Base-by-base conservation (phyloP, 1,140 invertebrate species). In the Caenorhabditis briggsae region DNA sequence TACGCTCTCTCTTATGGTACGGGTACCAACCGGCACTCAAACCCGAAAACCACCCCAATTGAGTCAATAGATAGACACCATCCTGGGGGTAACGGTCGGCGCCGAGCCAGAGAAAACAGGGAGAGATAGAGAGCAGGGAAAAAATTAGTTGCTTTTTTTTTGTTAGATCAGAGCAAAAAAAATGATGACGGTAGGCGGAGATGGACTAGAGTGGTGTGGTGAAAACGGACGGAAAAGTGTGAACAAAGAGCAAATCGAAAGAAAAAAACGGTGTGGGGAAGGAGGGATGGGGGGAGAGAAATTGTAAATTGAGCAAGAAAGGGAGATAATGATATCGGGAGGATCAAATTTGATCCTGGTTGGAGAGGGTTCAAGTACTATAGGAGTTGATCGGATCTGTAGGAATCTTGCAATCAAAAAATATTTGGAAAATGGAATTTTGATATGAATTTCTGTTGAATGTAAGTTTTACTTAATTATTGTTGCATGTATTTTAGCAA, bases 11-110 rank as follows among this genome's bases (percentile, higher is more conserved):
- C 41, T n/a, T 25, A 78, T 78, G 70, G 70, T 78, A 78, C 70
- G 46, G 43, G 70, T 78, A 78, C 70, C 70, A 50, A 48, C 70
- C 70, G 14, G 70, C 46, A 78, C 70, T 78, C n/a, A 78, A 48
- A 50, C 46, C 46, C 46, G 50, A 33, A 33, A 33, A 33, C 33
- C 33, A 33, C 33, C 33, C 43, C 46, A 33, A 23, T 78, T 78
- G 70, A 78, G 70, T 78, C 70, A 78, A 78, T 78, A 78, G 33
- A 70, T n/a, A 46, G 16, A 18, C 33, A 33, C 33, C 64, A 43
- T 70, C 64, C 64, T 46, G 64, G 64, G 64, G 64, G 59, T 61
- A 61, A 25, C 59, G 50, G 56, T 59, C 56, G 20, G 16, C 56
- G 56, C 20, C 61, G 33, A 33, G 11, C 7, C 20, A 59, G 58